These are phyloP conservation scores for Homalodisca vitripennis DNA, from an alignment of 1,140 invertebrate genomes.

Conservation along the genomic window DNA sequence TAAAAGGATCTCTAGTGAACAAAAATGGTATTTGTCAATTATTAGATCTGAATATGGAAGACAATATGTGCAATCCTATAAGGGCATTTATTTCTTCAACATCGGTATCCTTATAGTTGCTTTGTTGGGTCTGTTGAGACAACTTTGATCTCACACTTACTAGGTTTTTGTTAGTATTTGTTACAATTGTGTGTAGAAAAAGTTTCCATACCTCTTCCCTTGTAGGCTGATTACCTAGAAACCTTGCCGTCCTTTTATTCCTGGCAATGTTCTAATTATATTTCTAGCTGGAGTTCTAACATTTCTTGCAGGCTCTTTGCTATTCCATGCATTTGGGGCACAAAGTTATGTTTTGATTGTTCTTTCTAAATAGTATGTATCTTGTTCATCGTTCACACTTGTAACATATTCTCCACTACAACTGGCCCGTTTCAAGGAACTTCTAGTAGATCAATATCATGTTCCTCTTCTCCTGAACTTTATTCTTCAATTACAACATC, in stretches of 20 bases:
- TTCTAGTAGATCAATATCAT: no score
- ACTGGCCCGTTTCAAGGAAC: no score
- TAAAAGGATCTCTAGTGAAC: neutral
- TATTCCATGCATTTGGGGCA: no score
- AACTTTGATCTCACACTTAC: neutral
- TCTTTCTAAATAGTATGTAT: no score
- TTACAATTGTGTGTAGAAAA: neutral
- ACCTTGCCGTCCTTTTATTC: neutral
- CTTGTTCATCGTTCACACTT: no score
- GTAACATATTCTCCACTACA: no score
- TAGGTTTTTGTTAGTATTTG: neutral
- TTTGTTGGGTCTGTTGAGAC: neutral
- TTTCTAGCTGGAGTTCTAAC: neutral
- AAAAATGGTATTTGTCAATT: neutral
- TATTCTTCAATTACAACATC: no score
- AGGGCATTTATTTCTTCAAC: neutral
- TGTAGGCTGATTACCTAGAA: neutral
- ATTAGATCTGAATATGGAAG: neutral
- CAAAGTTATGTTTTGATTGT: no score
- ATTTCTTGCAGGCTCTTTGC: neutral
- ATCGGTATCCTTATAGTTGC: neutral
- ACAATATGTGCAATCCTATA: neutral
- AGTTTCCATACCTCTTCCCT: neutral
- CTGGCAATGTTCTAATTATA: neutral
- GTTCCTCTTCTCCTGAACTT: no score